Base-by-base conservation (phyloP, 2,113 vertebrate species). In the Benthochromis sp. region DNA sequence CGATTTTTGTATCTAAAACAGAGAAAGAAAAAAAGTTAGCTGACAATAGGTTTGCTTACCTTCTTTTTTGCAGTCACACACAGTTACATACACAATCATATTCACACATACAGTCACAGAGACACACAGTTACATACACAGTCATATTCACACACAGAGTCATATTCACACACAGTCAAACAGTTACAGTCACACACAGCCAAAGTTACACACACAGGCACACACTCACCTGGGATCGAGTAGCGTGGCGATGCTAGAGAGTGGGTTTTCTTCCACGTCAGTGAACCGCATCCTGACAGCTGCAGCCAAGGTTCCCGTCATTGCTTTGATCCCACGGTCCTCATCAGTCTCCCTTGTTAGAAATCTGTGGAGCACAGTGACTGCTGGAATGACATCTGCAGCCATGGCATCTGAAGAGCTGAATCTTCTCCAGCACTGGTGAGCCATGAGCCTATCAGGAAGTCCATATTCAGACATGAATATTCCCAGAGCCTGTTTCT, bases 171-270 rank as follows among this genome's bases (percentile, higher is more conserved):
- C 47, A 52, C 17, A 50, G 47, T 50, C 47, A 52, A 9, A 50
- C 17, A 47, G 43, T 45, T 16, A 47, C 47, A 50, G 47, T 8
- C 16, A 52, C 47, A 50, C 47, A 19, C 47, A 53, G 50, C 45
- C 14, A 47, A 17, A 47, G 45, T 47, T 47, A 47, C 45, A 47
- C 16, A 8, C 7, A 47, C 16, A 47, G 45, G 45, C 45, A 47
- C 0, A 47, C 45, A 47, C 45, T 47, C 45, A 47, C 45, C 1
- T 47, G 16, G 1, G 1, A 17, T 47, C 0, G 2, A 47, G 43
- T 9, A 52, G 50, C 8, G 0, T 9, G 45, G 47, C 7, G 16
- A 50, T 50, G 47, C 16, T 50, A 8, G 0, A 50, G 50, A 52
- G 17, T 52, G 52, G 52, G 52, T 21, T 53, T 53, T 6, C 52